A percentile compares a stretch with the other conserved stretches of the same genome.
Evolutionary conservation across 2,888 invertebrate genomes (phyloP).

Genomic region (Pyrgus malvae): DNA sequence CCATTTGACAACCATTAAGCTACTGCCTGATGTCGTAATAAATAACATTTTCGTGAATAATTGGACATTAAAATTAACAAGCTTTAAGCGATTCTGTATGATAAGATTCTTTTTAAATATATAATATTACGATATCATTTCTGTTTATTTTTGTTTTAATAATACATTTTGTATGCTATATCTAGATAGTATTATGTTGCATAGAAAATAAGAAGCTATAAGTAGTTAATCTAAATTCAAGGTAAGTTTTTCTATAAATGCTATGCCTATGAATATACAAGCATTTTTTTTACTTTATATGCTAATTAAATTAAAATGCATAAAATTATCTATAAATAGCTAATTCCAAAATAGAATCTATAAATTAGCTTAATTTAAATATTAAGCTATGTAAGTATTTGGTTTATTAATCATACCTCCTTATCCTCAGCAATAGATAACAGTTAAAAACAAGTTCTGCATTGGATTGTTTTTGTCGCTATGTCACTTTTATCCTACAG

Average conservation of each 20-base stretch:
- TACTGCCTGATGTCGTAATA: conserved; percentile 1
- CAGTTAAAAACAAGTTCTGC: background rate
- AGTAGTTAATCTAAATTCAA: too few species aligned
- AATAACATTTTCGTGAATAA: conserved; percentile 6
- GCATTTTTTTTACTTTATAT: too few species aligned
- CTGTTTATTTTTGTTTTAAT: background rate
- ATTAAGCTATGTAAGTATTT: background rate
- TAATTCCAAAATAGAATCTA: background rate
- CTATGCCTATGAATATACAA: too few species aligned
- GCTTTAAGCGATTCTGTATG: conserved; percentile 2
- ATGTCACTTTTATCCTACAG: background rate
- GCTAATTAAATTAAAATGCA: too few species aligned
- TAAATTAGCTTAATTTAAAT: background rate
- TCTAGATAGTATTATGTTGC: too few species aligned
- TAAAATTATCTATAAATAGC: background rate
- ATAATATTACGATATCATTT: conserved; percentile 8
- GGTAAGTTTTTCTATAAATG: too few species aligned
- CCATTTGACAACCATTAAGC: conserved; percentile 1
- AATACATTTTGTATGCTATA: too few species aligned
- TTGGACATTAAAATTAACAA: conserved; percentile 1
- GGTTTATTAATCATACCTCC: background rate
- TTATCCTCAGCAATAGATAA: background rate
- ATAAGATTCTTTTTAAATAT: background rate
- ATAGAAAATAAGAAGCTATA: too few species aligned
- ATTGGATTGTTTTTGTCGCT: background rate